phyloP scores from a whole-genome alignment of 1,140 invertebrate species.

The Araneus ventricosus region DNA sequence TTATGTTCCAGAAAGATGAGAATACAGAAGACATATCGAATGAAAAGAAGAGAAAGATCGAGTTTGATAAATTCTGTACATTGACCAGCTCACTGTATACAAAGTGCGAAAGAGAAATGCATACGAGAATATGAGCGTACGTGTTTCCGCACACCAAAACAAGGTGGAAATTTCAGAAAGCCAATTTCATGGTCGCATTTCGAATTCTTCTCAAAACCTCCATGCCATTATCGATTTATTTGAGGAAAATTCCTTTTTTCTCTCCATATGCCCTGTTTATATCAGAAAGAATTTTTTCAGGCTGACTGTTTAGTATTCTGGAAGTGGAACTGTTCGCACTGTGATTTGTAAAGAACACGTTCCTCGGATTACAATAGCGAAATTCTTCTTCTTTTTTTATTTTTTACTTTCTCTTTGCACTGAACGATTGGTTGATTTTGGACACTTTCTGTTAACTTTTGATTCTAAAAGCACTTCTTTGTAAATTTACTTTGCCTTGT shows the following conservation, averaged over 20 bases:
- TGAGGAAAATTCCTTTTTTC: not conserved
- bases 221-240: constrained; percentile 46
- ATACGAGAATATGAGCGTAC: not conserved
- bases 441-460: not conserved
- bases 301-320: not conserved
- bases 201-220: constrained; percentile 25
- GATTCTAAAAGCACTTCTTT: not conserved
- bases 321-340: not conserved
- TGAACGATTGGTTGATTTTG: not conserved
- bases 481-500: not conserved
- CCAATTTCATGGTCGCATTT: not conserved
- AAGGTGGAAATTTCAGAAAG: not conserved
- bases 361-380: not conserved
- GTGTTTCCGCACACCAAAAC: not conserved
- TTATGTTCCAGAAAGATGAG: no score
- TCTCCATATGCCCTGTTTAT: not conserved
- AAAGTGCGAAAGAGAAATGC: constrained; percentile 22
- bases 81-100: not conserved
- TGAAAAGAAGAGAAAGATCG: no score
- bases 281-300: not conserved
- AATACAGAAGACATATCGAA: no score
- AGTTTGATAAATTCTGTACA: no score
- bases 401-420: not conserved
- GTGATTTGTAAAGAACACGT: constrained; percentile 5
- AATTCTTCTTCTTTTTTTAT: not conserved